phyloP scores from a whole-genome alignment of 2,888 invertebrate species.

The Beris chalybata region DNA sequence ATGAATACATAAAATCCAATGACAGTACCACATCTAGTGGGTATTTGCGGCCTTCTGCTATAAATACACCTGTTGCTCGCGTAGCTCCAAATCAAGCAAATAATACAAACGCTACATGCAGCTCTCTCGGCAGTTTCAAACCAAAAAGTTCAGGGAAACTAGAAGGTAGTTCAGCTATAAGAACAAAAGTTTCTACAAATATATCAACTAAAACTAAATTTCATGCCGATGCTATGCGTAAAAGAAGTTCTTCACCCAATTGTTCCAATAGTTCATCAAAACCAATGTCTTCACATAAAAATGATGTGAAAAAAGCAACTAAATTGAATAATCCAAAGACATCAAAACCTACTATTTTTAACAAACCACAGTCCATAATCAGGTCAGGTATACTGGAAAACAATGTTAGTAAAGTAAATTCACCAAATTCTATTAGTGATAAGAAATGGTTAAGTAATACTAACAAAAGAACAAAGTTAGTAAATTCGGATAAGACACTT shows the following conservation, averaged over 20 bases:
- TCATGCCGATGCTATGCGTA: conserved; percentile 32
- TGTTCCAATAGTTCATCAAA: background rate
- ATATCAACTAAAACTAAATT: background rate
- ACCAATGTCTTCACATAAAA: background rate
- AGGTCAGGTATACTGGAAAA: background rate
- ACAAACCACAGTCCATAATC: conserved; percentile 16
- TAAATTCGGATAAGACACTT: background rate
- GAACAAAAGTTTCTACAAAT: background rate
- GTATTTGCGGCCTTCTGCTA: conserved; percentile 72
- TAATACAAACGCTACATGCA: conserved; percentile 34
- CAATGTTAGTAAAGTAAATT: conserved; percentile 40
- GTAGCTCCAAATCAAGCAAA: conserved; percentile 54
- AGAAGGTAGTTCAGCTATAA: no score
- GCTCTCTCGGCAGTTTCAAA: conserved; percentile 53
- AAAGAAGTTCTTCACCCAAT: conserved; percentile 42
- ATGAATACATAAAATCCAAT: conserved; percentile 64
- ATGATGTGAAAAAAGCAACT: conserved; percentile 1
- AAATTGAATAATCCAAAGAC: conserved; percentile 17
- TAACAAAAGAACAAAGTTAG: conserved; percentile 29
- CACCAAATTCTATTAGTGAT: conserved; percentile 3
- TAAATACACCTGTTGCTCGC: conserved; percentile 65
- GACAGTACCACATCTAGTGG: conserved; percentile 71
- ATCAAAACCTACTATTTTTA: conserved; percentile 20
- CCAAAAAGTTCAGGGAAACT: conserved; percentile 41
- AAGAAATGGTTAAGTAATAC: conserved; percentile 1